phyloP scores from a whole-genome alignment of 2,888 invertebrate species.

The Torymus texanus region DNA sequence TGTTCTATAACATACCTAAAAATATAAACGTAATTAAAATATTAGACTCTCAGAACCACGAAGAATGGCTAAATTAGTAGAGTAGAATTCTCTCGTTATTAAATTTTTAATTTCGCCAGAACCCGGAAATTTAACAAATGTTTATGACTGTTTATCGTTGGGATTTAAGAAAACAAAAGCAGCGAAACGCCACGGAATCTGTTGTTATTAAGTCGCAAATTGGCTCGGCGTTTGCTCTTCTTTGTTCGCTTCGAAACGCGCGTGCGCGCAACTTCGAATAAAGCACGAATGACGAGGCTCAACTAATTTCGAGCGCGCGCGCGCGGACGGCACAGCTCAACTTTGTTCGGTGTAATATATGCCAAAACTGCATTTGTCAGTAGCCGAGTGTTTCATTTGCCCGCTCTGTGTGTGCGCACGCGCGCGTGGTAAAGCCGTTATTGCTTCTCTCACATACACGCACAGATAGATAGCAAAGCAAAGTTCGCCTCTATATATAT shows the following conservation, averaged over 20 bases:
- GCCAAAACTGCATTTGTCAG: constrained; percentile 47
- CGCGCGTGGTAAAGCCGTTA: constrained; percentile 21
- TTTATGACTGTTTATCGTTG: constrained; percentile 21
- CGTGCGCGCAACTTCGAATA: constrained; percentile 11
- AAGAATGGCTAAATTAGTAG: too few relatives aligned
- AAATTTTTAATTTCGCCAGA: constrained; percentile 24
- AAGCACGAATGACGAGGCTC: constrained; percentile 37
- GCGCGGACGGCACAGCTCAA: constrained; percentile 8
- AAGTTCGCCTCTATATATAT: constrained; percentile 36
- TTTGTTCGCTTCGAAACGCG: background rate
- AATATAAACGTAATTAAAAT: too few relatives aligned
- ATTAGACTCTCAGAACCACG: too few relatives aligned
- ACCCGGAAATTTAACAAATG: background rate
- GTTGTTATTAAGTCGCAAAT: constrained; percentile 38
- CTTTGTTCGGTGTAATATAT: constrained; percentile 48
- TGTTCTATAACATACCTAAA: background rate
- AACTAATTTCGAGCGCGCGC: constrained; percentile 42
- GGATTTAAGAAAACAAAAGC: constrained; percentile 7
- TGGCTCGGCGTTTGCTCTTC: background rate
- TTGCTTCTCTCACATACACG: constrained; percentile 18
- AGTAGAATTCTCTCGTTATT: background rate
- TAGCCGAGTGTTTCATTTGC: constrained; percentile 62
- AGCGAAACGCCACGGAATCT: constrained; percentile 9
- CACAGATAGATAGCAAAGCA: constrained; percentile 13
- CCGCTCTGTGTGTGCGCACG: background rate